These are phyloP conservation scores for Sturnira hondurensis DNA, from an alignment of 2,113 vertebrate genomes.

Conservation along the genomic window DNA sequence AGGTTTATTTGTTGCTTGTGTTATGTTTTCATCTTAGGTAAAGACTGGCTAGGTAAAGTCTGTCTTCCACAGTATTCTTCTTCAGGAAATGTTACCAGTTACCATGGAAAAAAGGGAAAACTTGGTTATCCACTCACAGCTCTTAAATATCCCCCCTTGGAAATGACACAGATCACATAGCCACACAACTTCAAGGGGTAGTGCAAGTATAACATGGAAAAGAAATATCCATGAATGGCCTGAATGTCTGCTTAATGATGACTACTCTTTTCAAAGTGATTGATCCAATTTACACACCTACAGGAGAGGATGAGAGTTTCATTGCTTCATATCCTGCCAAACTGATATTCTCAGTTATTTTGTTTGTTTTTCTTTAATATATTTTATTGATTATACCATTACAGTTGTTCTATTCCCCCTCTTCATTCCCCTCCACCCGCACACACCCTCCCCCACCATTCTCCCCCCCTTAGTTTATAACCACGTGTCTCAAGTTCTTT, in stretches of 20 bases:
- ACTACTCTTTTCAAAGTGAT: slow-evolving; percentile 9
- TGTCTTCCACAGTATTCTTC: background rate
- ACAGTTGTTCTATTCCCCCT: no score
- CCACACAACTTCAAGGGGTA: background rate
- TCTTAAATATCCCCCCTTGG: background rate
- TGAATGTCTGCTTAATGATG: background rate
- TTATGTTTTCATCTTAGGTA: background rate
- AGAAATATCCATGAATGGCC: background rate
- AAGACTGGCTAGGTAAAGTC: background rate
- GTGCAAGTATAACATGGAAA: background rate
- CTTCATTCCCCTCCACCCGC: no score
- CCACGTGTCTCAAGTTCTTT: no score
- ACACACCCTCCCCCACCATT: no score
- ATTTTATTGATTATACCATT: no score
- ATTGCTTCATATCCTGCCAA: background rate
- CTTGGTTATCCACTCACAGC: background rate
- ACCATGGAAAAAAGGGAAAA: background rate
- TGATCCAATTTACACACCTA: background rate
- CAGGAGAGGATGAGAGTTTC: background rate
- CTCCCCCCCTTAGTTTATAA: no score
- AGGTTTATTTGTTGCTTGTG: background rate
- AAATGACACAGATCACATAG: background rate
- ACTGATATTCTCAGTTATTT: background rate
- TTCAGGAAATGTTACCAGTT: background rate
- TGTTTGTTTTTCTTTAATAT: no score